These are phyloP conservation scores for Piaya cayana DNA, from an alignment of 2,113 vertebrate genomes.

Conservation along the genomic window DNA sequence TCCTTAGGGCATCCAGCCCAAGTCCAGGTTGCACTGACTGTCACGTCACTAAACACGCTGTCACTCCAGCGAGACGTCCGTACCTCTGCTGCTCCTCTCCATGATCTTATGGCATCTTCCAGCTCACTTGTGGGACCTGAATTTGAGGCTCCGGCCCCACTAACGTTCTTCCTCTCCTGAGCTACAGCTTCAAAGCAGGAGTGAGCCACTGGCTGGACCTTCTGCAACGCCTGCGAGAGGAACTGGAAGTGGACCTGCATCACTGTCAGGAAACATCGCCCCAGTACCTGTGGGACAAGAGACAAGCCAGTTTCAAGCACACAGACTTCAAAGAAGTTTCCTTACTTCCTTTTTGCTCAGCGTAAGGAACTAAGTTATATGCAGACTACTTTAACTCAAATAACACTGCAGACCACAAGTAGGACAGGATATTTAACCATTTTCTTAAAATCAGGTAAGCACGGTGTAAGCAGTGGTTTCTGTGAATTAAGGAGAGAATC, in stretches of 20 bases:
- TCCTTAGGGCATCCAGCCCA: background rate
- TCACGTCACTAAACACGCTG: background rate
- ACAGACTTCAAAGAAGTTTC: accelerated
- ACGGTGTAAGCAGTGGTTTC: background rate
- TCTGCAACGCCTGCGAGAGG: constrained; percentile 94
- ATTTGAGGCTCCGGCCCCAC: constrained; percentile 64
- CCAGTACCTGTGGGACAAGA: constrained; percentile 84
- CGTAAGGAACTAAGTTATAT: background rate
- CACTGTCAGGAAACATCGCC: constrained; percentile 95
- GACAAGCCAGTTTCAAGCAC: background rate
- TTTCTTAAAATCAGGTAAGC: background rate
- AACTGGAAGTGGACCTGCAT: constrained; percentile 99
- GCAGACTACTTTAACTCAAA: background rate
- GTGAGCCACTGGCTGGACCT: constrained; percentile 95
- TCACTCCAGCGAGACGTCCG: background rate
- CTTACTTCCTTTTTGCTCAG: background rate
- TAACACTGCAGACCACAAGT: background rate
- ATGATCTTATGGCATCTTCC: constrained; percentile 91
- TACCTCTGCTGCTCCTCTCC: constrained; percentile 96
- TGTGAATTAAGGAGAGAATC: background rate
- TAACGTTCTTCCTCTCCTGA: constrained; percentile 85
- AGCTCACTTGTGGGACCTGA: constrained; percentile 83
- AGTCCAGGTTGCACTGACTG: background rate
- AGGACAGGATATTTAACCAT: background rate
- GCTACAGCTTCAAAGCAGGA: constrained; percentile 92